These are phyloP conservation scores for Boulengeromyrus knoepffleri DNA, from an alignment of 2,113 vertebrate species.

Conservation along the genomic window DNA sequence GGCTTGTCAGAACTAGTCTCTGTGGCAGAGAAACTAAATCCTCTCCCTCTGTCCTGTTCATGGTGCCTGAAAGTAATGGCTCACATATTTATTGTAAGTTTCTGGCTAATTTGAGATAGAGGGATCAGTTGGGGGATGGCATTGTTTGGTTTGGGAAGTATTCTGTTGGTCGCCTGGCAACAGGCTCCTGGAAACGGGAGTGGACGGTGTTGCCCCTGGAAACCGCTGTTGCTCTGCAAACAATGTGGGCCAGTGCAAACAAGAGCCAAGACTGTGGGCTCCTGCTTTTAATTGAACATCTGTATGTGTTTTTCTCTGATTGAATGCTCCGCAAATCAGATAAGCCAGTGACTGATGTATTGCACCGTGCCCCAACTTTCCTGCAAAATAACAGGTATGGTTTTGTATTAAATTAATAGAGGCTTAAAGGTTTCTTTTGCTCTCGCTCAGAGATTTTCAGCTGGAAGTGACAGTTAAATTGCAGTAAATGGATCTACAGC, in stretches of 20 bases:
- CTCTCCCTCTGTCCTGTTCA: constrained; percentile 43
- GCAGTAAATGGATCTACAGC: constrained; percentile 14
- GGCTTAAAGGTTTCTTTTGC: constrained; percentile 20
- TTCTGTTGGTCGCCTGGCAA: constrained; percentile 81
- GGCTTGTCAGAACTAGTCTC: constrained; percentile 26
- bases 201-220: constrained; percentile 79
- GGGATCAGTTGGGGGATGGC: constrained; percentile 73
- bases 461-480: constrained; percentile 34
- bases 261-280: constrained; percentile 66
- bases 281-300: constrained; percentile 81
- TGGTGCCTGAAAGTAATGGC: constrained; percentile 75
- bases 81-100: constrained; percentile 82
- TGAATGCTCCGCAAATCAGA: constrained; percentile 51
- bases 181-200: constrained; percentile 80
- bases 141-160: constrained; percentile 99
- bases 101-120: constrained; percentile 77
- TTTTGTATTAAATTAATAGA: constrained; percentile 25
- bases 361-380: constrained; percentile 26
- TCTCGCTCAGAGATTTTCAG: neutral
- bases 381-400: constrained; percentile 30
- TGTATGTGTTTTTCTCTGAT: constrained; percentile 80
- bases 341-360: constrained; percentile 48
- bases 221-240: constrained; percentile 93
- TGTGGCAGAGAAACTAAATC: constrained; percentile 55
- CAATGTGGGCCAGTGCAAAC: constrained; percentile 79